phyloP scores from a whole-genome alignment of 1,140 invertebrate species.

The Cepaea nemoralis region DNA sequence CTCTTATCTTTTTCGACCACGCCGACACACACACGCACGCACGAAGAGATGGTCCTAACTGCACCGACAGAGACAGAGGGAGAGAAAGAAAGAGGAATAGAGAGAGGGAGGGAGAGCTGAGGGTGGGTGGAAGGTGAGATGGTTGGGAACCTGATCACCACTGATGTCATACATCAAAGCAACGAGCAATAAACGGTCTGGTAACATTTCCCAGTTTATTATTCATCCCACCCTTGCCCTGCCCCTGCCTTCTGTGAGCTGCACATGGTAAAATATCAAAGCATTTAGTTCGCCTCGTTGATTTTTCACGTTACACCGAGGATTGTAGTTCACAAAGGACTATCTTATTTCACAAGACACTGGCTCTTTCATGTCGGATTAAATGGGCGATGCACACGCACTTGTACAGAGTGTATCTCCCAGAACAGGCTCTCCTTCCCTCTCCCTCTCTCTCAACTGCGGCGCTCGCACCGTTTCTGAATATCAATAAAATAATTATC shows the following conservation, averaged over 20 bases:
- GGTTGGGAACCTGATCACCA: not conserved
- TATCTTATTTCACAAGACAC: not conserved
- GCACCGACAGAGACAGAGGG: no score
- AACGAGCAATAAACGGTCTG: not conserved
- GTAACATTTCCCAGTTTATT: not conserved
- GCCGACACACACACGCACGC: no score
- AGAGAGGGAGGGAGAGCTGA: not conserved
- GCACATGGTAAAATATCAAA: not conserved
- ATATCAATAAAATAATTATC: not conserved
- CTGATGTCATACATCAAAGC: conserved; percentile 2
- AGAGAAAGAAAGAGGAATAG: not conserved
- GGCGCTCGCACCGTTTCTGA: no score
- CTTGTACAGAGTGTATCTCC: no score
- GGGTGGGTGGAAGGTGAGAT: not conserved
- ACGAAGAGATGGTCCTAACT: no score
- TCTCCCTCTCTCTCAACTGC: no score
- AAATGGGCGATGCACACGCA: not conserved
- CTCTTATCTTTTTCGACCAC: no score
- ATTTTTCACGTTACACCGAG: not conserved
- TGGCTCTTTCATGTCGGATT: not conserved
- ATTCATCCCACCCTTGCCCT: not conserved
- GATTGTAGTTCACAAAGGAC: not conserved
- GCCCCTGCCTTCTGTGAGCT: not conserved
- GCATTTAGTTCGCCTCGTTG: not conserved
- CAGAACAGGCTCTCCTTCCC: no score